phyloP scores from a whole-genome alignment of 2,113 vertebrate species.

The Protobothrops mucrosquamatus region DNA sequence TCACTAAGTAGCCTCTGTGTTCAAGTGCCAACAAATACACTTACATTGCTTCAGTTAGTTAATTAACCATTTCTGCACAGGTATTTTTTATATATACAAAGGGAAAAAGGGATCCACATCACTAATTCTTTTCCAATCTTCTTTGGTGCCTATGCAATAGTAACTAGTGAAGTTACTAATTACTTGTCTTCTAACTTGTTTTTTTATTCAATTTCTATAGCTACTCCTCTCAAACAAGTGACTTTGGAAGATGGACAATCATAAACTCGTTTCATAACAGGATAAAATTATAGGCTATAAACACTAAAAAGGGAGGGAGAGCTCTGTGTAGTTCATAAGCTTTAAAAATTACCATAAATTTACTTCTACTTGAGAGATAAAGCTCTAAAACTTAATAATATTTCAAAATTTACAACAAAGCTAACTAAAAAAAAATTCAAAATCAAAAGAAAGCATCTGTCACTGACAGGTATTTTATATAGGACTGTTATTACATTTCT shows the following conservation, averaged over 20 bases:
- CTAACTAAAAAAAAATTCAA: not conserved
- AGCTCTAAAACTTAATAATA: not conserved
- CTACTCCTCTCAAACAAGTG: no score
- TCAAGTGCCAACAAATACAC: no score
- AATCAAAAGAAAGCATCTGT: not conserved
- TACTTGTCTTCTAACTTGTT: no score
- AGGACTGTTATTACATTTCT: not conserved
- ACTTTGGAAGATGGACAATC: no score
- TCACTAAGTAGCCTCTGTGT: no score
- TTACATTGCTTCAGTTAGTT: no score
- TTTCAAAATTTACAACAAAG: conserved; percentile 16
- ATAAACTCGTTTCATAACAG: not conserved
- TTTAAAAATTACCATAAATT: not conserved
- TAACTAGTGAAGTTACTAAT: not conserved
- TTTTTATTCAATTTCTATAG: no score
- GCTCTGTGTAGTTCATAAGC: not conserved
- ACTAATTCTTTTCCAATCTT: not conserved
- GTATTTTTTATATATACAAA: no score
- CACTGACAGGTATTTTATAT: not conserved
- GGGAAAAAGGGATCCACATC: no score
- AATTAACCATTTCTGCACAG: no score
- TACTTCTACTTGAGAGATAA: not conserved
- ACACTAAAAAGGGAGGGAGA: not conserved
- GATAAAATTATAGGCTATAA: not conserved
- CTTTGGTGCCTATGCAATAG: not conserved